Conservation (phyloP, 2,888 invertebrate genomes). For the Apamea epomidion region DNA sequence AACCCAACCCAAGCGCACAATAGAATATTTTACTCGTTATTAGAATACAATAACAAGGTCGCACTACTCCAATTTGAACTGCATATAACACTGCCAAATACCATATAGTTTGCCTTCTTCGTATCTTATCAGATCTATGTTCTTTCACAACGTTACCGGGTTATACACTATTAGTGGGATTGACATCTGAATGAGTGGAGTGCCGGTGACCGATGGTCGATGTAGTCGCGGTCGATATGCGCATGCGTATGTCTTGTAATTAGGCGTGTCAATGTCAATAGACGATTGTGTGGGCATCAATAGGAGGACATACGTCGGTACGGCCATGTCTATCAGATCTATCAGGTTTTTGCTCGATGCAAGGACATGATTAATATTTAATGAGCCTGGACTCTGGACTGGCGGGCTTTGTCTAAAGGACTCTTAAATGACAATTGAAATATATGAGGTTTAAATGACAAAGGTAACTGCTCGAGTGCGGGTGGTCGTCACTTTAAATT, state of each 20-base stretch:
- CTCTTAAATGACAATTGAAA: slow-evolving; percentile 56
- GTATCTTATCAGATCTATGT: slow-evolving; percentile 40
- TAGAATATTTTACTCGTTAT: slow-evolving; percentile 82
- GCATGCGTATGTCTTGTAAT: slow-evolving; percentile 75
- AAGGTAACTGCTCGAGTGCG: slow-evolving; percentile 30
- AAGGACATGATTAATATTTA: slow-evolving; percentile 66
- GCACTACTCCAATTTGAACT: slow-evolving; percentile 74
- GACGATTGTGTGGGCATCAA: slow-evolving; percentile 75
- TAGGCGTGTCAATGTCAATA: slow-evolving; percentile 83
- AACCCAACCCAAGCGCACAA: slow-evolving; percentile 73
- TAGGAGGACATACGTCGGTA: slow-evolving; percentile 69
- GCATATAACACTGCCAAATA: slow-evolving; percentile 65
- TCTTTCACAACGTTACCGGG: slow-evolving; percentile 62
- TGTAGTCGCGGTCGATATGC: slow-evolving; percentile 68
- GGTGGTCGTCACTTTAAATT: slow-evolving; percentile 47
- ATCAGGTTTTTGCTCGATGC: slow-evolving; percentile 62
- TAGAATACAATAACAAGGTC: slow-evolving; percentile 87
- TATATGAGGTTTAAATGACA: slow-evolving; percentile 43
- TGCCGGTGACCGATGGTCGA: slow-evolving; percentile 66
- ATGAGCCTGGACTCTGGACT: slow-evolving; percentile 42
- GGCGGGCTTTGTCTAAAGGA: slow-evolving; percentile 41
- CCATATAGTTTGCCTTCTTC: slow-evolving; percentile 11
- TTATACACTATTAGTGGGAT: slow-evolving; percentile 73
- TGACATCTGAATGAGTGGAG: slow-evolving; percentile 82
- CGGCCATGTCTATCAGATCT: slow-evolving; percentile 56